phyloP scores from a whole-genome alignment of 2,797 vertebrate genomes.

The Pampus argenteus region DNA sequence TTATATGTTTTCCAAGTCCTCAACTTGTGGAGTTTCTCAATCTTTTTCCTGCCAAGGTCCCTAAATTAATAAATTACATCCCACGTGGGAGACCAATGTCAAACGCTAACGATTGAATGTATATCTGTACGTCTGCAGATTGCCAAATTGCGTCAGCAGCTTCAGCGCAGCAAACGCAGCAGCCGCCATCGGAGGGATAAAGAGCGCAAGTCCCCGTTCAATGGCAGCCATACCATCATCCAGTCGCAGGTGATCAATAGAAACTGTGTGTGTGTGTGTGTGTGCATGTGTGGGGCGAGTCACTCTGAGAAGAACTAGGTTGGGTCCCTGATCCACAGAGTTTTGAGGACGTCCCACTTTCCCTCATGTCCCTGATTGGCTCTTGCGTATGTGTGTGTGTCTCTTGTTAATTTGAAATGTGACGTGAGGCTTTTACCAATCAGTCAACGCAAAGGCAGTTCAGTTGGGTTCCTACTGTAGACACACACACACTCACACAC shows the following conservation, averaged over 20 bases:
- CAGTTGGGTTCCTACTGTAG: background rate
- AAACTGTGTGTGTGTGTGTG: conserved; percentile 2
- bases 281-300: conserved; percentile 11
- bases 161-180: conserved; percentile 98
- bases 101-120: no score
- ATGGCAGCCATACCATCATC: conserved; percentile 97
- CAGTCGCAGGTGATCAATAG: conserved; percentile 91
- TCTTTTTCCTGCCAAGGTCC: no score
- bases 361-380: conserved; percentile 36
- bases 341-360: conserved; percentile 67
- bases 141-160: conserved; percentile 96
- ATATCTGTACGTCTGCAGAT: conserved; percentile 83
- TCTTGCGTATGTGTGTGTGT: conserved; percentile 26
- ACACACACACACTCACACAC: background rate
- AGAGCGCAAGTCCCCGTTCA: conserved; percentile 97
- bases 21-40: no score
- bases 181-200: conserved; percentile 97
- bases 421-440: conserved; percentile 1
- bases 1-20: no score
- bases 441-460: conserved; percentile 17
- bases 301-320: conserved; percentile 18
- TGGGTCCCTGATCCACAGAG: conserved; percentile 31
- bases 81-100: no score
- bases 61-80: no score
- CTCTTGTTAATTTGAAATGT: conserved; percentile 17